phyloP scores from a whole-genome alignment of 2,113 vertebrate species.

The Nothobranchius kuhntae region DNA sequence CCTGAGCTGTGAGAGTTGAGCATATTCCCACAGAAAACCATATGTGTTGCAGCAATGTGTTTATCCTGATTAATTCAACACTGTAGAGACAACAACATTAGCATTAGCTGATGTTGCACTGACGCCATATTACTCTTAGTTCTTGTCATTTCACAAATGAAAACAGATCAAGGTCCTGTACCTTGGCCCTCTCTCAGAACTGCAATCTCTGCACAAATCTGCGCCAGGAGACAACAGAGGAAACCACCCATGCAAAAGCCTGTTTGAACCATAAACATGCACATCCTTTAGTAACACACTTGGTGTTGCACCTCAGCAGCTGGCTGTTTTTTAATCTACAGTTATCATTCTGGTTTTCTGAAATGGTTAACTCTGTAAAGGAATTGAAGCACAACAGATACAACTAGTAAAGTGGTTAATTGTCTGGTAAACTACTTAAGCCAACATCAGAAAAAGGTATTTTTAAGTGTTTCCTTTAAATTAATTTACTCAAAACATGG shows the following conservation, averaged over 20 bases:
- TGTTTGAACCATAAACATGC: not conserved
- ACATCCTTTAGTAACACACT: not conserved
- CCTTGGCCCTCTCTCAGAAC: conserved; percentile 2
- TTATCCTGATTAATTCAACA: conserved; percentile 16
- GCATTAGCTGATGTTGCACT: conserved; percentile 20
- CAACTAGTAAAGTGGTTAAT: too few relatives aligned
- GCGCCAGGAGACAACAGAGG: not conserved
- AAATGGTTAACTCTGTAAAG: not conserved
- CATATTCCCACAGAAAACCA: conserved; percentile 1
- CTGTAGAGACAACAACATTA: not conserved
- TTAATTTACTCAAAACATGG: too few relatives aligned
- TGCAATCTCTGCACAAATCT: conserved; percentile 9
- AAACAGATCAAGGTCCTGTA: conserved; percentile 21
- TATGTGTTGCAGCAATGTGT: not conserved
- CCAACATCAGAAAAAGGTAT: too few relatives aligned
- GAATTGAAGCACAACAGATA: too few relatives aligned
- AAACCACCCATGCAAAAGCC: not conserved
- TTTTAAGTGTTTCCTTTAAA: too few relatives aligned
- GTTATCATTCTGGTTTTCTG: not conserved
- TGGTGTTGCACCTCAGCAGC: too few relatives aligned
- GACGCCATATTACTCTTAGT: conserved; percentile 11
- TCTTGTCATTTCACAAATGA: conserved; percentile 10
- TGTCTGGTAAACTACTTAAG: too few relatives aligned
- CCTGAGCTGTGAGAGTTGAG: conserved; percentile 3
- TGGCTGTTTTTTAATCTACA: too few relatives aligned